These are phyloP conservation scores for Pemphredon lugubris DNA, from an alignment of 2,888 invertebrate species.

Conservation along the genomic window DNA sequence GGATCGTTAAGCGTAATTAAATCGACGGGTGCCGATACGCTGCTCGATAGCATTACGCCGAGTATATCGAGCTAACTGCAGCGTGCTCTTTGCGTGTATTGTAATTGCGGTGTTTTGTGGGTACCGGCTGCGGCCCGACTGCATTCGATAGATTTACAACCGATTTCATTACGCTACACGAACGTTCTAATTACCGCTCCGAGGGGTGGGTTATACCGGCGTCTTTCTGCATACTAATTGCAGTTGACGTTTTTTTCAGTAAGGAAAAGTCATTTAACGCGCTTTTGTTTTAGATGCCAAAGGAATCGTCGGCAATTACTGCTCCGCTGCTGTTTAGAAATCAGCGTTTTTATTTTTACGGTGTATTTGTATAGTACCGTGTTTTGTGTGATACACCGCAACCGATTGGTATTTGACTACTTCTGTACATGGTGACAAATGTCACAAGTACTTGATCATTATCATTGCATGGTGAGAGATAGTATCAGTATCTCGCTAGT, in stretches of 20 bases:
- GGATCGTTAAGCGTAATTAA: conserved; percentile 71
- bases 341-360: too few relatives aligned
- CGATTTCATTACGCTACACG: conserved; percentile 51
- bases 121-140: conserved; percentile 9
- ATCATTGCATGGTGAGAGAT: too few relatives aligned
- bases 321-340: too few relatives aligned
- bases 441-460: too few relatives aligned
- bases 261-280: background rate
- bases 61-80: conserved; percentile 23
- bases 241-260: background rate
- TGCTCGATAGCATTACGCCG: conserved; percentile 54
- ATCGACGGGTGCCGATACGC: conserved; percentile 62
- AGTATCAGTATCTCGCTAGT: too few relatives aligned
- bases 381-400: too few relatives aligned
- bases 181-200: conserved; percentile 51
- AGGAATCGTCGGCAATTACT: too few relatives aligned
- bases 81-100: conserved; percentile 24
- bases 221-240: background rate
- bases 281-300: too few relatives aligned
- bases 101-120: conserved; percentile 48
- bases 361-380: too few relatives aligned
- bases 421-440: too few relatives aligned
- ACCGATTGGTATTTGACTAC: too few relatives aligned
- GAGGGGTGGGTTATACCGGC: background rate
- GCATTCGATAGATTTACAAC: conserved; percentile 61